These are phyloP conservation scores for Odocoileus virginianus DNA, from an alignment of 2,113 vertebrate species.

Conservation along the genomic window DNA sequence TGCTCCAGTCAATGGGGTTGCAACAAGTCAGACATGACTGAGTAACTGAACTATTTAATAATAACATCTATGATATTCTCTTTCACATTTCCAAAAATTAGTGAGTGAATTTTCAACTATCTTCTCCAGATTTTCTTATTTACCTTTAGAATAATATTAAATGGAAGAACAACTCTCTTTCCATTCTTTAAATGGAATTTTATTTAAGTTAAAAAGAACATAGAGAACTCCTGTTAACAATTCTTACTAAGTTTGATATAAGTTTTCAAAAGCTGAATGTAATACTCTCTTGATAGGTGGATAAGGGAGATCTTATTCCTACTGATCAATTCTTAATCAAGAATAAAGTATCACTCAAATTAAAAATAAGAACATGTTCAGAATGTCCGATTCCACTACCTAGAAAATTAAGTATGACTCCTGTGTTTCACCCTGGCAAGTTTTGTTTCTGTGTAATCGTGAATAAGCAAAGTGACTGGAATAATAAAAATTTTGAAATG, in stretches of 20 bases:
- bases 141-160: background rate
- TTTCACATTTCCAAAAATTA: background rate
- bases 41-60: background rate
- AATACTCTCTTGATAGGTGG: background rate
- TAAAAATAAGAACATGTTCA: background rate
- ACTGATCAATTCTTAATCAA: background rate
- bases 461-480: slow-evolving; percentile 21
- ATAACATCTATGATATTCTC: background rate
- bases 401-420: background rate
- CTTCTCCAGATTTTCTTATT: background rate
- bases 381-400: background rate
- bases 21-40: background rate
- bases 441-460: background rate
- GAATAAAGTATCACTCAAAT: background rate
- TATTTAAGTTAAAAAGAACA: background rate
- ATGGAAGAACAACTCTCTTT: background rate
- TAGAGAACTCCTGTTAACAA: background rate
- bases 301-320: background rate
- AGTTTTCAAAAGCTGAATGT: background rate
- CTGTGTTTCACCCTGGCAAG: background rate
- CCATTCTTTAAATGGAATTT: background rate
- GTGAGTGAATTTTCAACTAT: background rate
- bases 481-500: slow-evolving; percentile 35
- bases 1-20: background rate
- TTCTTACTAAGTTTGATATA: background rate